Base-by-base conservation (phyloP, 2,888 invertebrate genomes). In the Cheilosia grossa region DNA sequence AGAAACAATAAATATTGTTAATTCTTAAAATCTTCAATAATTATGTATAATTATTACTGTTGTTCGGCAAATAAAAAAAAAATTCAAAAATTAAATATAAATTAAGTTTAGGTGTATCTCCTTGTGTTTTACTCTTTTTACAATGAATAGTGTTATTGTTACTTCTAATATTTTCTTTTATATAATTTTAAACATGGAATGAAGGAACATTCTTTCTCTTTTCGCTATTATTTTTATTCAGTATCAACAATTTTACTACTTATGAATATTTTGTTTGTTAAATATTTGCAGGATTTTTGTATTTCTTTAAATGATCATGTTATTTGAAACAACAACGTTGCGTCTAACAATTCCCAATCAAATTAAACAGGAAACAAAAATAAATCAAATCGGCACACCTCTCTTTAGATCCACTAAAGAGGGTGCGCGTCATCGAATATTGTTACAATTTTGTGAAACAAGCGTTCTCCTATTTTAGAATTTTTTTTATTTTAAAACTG, bases 171-270 rank as follows among this genome's bases (percentile, higher is more conserved):
- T 47, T 51, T 66, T 49, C 40, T 64, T 72, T 67, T 59, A 30
- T 44, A 66, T 82, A 72, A 67, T 77, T 81, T 85, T 85, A 66
- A 85, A 81, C 75, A 85, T 85, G 85, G 85, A 85, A 85, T 85
- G 85, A 81, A 85, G 85, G 85, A 85, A 85, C 85, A 85, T 85
- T 85, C 85, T 81, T 85, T 85, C 44, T 59, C 56, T 70, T 75
- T 75, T 75, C 19, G 51, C 69, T 81, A 74, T 81, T 81, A 37
- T 67, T 80, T 21, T 81, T 85, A 77, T 85, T 85, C 81, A 81
- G 66, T 85, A 85, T 85, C 70, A 85, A 85, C 85, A 85, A 85
- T 81, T 85, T 85, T 72, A 72, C 85, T 85, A 85, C 85, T 85
- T 85, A 85, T 70, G 56, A 75, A 81, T 83, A 80, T 69, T 73